Evolutionary conservation across 2,797 vertebrate genomes (phyloP), one percentile per base, ranked within the genome.

Genomic region (Oreonectes daqikongensis): DNA sequence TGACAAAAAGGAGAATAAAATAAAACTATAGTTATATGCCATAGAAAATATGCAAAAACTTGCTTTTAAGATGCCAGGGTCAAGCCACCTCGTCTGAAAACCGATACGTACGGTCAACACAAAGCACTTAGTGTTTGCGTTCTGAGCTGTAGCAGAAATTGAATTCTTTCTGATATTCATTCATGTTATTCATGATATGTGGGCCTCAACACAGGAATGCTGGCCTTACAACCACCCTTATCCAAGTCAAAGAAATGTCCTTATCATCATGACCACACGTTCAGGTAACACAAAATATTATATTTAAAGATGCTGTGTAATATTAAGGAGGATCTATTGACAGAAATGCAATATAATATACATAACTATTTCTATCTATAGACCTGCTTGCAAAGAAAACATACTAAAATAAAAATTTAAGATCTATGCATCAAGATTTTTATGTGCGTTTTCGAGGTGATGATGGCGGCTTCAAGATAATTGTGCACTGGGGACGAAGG

Each of bases 401-500:
- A 53, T 2, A 8, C 38, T 53, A 26, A 73, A 73, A 53, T 28
- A 30, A 66, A 66, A 17, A 44, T 24, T 55, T 38, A 17, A 44
- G 72, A 66, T 57, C 44, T 30, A 74, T 74, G 18, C 3, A 66
- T 75, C 40, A 22, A 28, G 60, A 24, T 42, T 5, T 11, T 20
- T 12, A 5, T 55, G 57, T 46, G 17, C 3, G 61, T 26, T 30
- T 7, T 14, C 20, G 69, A 5, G 2, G 38, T 40, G 17, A 22
- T 65, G 32, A 53, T 53, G 46, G 59, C 6, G 11, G 18, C 6
- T 30, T 14, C 0, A 18, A 8, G 24, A 67, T 67, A 75, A 75
- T 67, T 35, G 38, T 32, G n/a, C 63, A 67, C 14, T 8, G 55
- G 42, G 26, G 38, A 57, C 2, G 55, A 20, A 10, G 0, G 6